Evolutionary conservation across 2,888 invertebrate genomes (phyloP).

Genomic region (Drosophila infuscata): DNA sequence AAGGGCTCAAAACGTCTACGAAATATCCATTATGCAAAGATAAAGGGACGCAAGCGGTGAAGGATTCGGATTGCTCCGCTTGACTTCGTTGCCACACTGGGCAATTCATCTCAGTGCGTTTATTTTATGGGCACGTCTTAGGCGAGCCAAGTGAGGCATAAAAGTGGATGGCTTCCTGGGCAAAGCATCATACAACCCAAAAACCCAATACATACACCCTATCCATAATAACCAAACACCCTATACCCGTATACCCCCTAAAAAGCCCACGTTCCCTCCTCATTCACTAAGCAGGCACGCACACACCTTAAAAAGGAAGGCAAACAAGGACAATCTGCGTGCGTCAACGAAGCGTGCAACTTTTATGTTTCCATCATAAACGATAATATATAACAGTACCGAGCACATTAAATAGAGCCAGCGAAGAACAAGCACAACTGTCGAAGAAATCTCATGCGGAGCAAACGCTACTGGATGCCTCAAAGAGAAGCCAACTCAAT

Average conservation of each 20-base stretch:
- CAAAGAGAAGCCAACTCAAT: slow-evolving; percentile 2
- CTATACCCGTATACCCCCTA: background rate
- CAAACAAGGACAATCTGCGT: slow-evolving; percentile 35
- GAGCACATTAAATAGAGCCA: slow-evolving; percentile 46
- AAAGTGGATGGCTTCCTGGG: slow-evolving; percentile 48
- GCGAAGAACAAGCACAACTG: slow-evolving; percentile 10
- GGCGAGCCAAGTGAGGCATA: slow-evolving; percentile 58
- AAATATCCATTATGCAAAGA: slow-evolving; percentile 63
- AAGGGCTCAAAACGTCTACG: slow-evolving; percentile 60
- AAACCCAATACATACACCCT: slow-evolving; percentile 12
- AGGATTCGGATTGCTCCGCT: slow-evolving; percentile 31
- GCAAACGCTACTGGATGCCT: slow-evolving; percentile 34
- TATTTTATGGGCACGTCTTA: slow-evolving; percentile 63
- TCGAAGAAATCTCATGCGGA: slow-evolving; percentile 26
- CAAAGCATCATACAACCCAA: background rate
- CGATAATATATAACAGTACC: slow-evolving; percentile 66
- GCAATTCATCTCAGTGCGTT: slow-evolving; percentile 66
- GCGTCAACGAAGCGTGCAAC: slow-evolving; percentile 62
- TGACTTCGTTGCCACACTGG: slow-evolving; percentile 9
- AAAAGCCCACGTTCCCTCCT: background rate
- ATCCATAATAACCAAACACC: background rate
- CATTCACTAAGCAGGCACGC: slow-evolving; percentile 4
- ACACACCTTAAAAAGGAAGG: slow-evolving; percentile 15
- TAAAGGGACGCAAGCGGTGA: slow-evolving; percentile 35
- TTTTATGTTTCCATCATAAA: slow-evolving; percentile 72